Conservation (phyloP, 2,797 vertebrate species). For the Spinibarbus caldwelli region DNA sequence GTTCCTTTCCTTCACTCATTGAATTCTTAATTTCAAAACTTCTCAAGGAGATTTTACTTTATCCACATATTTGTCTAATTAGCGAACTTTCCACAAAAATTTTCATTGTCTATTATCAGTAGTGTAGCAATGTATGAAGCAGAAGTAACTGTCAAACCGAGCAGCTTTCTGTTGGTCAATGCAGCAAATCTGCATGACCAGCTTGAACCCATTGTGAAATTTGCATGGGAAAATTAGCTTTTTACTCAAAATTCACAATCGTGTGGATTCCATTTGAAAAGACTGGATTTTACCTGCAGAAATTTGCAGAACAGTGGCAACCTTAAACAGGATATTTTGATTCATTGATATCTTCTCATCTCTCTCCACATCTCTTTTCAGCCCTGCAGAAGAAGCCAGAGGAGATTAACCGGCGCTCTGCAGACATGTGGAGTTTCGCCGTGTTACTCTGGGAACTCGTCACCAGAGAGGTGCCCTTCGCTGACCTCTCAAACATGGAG, state of each 20-base stretch:
- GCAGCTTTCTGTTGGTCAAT: neutral
- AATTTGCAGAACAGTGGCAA: neutral
- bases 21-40: neutral
- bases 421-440: slow-evolving; percentile 98
- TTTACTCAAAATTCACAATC: neutral
- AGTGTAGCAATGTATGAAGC: neutral
- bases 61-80: neutral
- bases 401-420: slow-evolving; percentile 95
- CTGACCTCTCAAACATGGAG: slow-evolving; percentile 97
- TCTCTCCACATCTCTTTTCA: slow-evolving; percentile 68
- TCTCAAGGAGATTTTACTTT: neutral
- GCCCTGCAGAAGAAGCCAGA: slow-evolving; percentile 95
- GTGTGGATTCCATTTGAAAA: neutral
- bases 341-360: neutral
- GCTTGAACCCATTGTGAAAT: neutral
- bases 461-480: slow-evolving; percentile 96
- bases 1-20: neutral
- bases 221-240: no score
- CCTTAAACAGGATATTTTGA: neutral
- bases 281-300: neutral
- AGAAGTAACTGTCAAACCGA: neutral
- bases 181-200: neutral
- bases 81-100: neutral
- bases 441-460: slow-evolving; percentile 97
- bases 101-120: neutral